These are phyloP conservation scores for Lymantria dispar DNA, from an alignment of 2,888 invertebrate species.

Conservation along the genomic window DNA sequence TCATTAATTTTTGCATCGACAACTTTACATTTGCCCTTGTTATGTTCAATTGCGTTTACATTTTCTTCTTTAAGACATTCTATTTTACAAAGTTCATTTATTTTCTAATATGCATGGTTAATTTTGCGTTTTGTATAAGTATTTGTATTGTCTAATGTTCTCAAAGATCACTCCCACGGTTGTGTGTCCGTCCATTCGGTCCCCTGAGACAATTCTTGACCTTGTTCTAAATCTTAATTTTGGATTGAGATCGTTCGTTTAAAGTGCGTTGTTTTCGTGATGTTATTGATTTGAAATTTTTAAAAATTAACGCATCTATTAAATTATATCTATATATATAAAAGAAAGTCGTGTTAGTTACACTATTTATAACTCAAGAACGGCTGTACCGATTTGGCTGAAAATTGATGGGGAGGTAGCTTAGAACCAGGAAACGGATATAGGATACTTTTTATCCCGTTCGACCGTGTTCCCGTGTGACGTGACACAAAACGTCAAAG, in stretches of 20 bases:
- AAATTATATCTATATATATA: too few species aligned
- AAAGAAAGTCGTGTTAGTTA: too few species aligned
- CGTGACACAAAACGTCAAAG: too few species aligned
- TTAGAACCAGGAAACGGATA: too few species aligned
- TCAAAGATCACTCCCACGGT: slow-evolving; percentile 72
- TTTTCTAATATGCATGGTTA: slow-evolving; percentile 24
- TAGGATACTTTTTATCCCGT: too few species aligned
- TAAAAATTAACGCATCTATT: too few species aligned
- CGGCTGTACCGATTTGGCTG: too few species aligned
- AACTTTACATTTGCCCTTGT: slow-evolving; percentile 21
- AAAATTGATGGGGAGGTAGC: too few species aligned
- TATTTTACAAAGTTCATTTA: slow-evolving; percentile 8
- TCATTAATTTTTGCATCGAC: slow-evolving; percentile 39
- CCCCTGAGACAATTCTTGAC: slow-evolving; percentile 72
- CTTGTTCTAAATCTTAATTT: slow-evolving; percentile 64
- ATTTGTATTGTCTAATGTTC: slow-evolving; percentile 50
- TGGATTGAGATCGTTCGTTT: slow-evolving; percentile 20
- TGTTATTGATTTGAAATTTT: background rate
- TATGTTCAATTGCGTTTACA: slow-evolving; percentile 13
- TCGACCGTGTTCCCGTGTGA: too few species aligned
- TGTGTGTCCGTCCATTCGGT: slow-evolving; percentile 51
- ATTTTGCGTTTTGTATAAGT: slow-evolving; percentile 39
- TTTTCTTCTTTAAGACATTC: slow-evolving; percentile 19
- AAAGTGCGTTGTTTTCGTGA: background rate
- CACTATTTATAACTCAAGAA: too few species aligned